Conservation (phyloP, 1,140 invertebrate genomes). For the Cyclina sinensis region DNA sequence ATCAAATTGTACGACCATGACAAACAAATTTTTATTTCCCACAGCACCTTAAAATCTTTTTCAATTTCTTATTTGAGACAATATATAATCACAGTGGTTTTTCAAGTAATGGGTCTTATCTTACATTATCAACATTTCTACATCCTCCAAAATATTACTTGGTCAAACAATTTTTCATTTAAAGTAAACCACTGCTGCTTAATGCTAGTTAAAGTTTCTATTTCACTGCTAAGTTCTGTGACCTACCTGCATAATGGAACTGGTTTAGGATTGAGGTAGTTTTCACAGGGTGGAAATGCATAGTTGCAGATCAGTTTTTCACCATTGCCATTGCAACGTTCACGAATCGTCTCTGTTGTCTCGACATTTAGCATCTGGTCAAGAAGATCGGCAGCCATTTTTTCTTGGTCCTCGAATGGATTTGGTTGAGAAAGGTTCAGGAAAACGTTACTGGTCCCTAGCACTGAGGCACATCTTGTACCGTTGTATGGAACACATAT, state of each 20-base stretch:
- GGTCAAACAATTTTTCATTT: too few species aligned
- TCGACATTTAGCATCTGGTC: constrained; percentile 34
- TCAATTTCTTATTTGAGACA: too few species aligned
- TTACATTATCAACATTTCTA: too few species aligned
- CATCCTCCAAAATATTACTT: too few species aligned
- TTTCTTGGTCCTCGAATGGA: constrained; percentile 35
- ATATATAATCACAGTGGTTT: too few species aligned
- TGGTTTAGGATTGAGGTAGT: constrained; percentile 31
- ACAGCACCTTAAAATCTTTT: not conserved
- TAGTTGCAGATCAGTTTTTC: constrained; percentile 59
- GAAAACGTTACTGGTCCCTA: constrained; percentile 45
- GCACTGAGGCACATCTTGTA: constrained; percentile 41
- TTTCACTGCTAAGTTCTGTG: too few species aligned
- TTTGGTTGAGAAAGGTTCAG: constrained; percentile 24
- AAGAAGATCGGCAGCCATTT: constrained; percentile 39
- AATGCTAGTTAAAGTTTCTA: too few species aligned
- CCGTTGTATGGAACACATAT: constrained; percentile 51
- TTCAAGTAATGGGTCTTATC: too few species aligned
- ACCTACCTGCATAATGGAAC: constrained; percentile 58
- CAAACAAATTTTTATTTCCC: constrained; percentile 14
- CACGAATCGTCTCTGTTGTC: not conserved
- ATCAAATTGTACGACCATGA: constrained; percentile 28
- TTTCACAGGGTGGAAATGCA: constrained; percentile 36
- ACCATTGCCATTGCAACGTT: constrained; percentile 44
- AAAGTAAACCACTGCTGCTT: too few species aligned